A percentile compares a stretch with the other conserved stretches of the same genome.
Conservation (phyloP, 2,113 vertebrate species). For the Hyperopisus bebe region DNA sequence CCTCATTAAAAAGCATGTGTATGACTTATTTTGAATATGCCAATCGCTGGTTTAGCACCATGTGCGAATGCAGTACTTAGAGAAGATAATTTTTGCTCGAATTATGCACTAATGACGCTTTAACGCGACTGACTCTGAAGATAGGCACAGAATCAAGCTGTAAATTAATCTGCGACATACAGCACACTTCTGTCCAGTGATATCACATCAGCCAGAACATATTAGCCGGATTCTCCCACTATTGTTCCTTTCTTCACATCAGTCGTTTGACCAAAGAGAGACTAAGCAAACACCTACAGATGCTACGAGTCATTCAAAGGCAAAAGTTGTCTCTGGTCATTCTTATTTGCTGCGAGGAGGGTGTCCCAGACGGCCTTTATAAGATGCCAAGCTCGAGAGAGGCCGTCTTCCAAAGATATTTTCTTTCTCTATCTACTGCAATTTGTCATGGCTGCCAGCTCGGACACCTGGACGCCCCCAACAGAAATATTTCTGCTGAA, state of each 20-base stretch:
- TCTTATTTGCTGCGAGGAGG: background rate
- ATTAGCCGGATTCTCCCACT: background rate
- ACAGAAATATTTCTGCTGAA: background rate
- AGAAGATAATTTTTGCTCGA: background rate
- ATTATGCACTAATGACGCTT: background rate
- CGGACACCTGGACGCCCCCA: background rate
- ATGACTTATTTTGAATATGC: background rate
- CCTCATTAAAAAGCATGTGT: constrained; percentile 1
- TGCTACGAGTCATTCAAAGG: background rate
- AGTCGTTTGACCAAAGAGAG: background rate
- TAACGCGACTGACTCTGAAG: background rate
- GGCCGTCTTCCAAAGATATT: background rate
- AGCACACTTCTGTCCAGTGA: background rate
- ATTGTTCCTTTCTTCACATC: background rate
- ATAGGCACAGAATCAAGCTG: background rate
- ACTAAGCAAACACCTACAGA: background rate
- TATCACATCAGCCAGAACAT: background rate
- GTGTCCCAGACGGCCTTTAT: background rate
- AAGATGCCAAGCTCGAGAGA: background rate
- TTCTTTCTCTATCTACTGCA: background rate
- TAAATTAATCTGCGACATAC: background rate
- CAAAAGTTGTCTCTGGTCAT: background rate
- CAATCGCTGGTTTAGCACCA: background rate
- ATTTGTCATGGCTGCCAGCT: constrained; percentile 1
- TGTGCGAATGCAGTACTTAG: background rate